Evolutionary conservation across 2,888 invertebrate species (phyloP), one percentile per base, ranked within the genome.

Genomic region (Synanthedon vespiformis): DNA sequence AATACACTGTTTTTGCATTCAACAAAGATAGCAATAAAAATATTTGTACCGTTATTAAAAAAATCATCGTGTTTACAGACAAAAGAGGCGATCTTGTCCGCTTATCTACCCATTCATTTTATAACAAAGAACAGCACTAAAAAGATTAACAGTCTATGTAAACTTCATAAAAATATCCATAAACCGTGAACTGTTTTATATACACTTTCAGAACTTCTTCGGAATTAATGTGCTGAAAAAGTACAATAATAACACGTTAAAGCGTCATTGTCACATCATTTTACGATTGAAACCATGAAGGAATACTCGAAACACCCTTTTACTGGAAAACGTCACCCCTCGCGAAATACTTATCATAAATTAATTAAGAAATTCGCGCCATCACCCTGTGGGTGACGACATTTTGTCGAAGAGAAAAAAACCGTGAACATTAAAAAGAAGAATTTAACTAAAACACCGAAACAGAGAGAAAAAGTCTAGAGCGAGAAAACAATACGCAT

Each of bases 281-380:
- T 78, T 72, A 76, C 67, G 74, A 69, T 63, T 63, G 59, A 65
- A 58, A 61, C 58, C 59, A 67, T 64, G 61, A 63, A 60, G 58
- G 63, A 67, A 68, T 67, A 68, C 68, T 68, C 68, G 67, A 74
- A 34, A 72, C 73, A 74, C 70, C 77, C 76, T 74, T 77, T 77
- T 69, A 60, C 66, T 34, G 62, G 61, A n/a, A 48, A 22, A 65
- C 63, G 67, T 68, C 70, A 60, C 72, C 71, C 22, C 70, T 70
- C 57, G 61, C 58, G 61, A 53, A 74, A 72, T 77, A 74, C 74
- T 80, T 80, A 80, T 77, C 81, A 85, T 84, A 83, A 86, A 87
- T 85, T 87, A 87, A 86, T 87, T 84, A 83, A 77, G 70, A 80
- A 80, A 72, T 77, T 74, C 71, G 74, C 79, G 66, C 77, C 69